Evolutionary conservation across 2,888 invertebrate genomes (phyloP).

Genomic region (Brenthis ino): DNA sequence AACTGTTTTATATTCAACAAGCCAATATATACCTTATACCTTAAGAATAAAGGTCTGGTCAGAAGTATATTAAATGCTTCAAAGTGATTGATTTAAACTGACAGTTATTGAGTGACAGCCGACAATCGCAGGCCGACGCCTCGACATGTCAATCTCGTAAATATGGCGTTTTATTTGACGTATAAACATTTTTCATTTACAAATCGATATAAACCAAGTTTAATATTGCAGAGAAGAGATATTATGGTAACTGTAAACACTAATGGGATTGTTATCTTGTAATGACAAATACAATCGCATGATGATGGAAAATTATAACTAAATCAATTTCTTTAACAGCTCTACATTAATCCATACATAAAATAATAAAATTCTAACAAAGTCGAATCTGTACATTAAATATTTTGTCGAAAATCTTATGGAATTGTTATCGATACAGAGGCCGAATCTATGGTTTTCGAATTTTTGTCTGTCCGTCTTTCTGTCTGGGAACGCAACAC

Average conservation of each 20-base stretch:
- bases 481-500: no score
- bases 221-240: slow-evolving; percentile 22
- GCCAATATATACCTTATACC: slow-evolving; percentile 25
- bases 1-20: slow-evolving; percentile 14
- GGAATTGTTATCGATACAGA: no score
- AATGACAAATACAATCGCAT: neutral
- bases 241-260: slow-evolving; percentile 22
- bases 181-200: slow-evolving; percentile 41
- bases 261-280: slow-evolving; percentile 21
- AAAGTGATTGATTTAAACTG: slow-evolving; percentile 52
- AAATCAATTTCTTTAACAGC: neutral
- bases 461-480: no score
- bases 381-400: no score
- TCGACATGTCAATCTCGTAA: slow-evolving; percentile 51
- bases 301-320: neutral
- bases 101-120: slow-evolving; percentile 51
- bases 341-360: neutral
- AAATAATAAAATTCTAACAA: no score
- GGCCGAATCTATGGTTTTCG: no score
- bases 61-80: slow-evolving; percentile 31
- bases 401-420: no score
- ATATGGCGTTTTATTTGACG: slow-evolving; percentile 46
- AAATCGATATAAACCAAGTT: slow-evolving; percentile 29
- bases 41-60: slow-evolving; percentile 18
- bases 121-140: slow-evolving; percentile 41